Conservation (phyloP, 2,113 vertebrate genomes). For the Pollachius pollachius region DNA sequence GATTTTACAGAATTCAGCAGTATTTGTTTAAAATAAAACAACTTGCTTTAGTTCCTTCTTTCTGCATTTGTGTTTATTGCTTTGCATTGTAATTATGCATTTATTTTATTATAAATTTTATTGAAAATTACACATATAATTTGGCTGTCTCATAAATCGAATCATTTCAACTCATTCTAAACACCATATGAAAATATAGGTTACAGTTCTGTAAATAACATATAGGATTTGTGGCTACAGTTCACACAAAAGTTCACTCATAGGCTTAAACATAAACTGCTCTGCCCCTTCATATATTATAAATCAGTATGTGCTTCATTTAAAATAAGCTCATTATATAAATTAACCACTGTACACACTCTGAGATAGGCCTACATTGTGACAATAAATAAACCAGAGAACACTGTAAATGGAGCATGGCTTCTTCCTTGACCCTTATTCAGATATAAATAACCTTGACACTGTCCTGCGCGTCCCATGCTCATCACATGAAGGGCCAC, state of each 20-base stretch:
- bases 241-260: not conserved
- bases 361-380: slow-evolving; percentile 3
- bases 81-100: slow-evolving; percentile 1
- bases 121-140: not conserved
- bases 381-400: slow-evolving; percentile 34
- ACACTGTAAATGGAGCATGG: slow-evolving; percentile 1
- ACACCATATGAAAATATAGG: slow-evolving; percentile 22
- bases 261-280: not conserved
- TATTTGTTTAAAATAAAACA: slow-evolving; percentile 8
- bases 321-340: slow-evolving; percentile 10
- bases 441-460: not conserved
- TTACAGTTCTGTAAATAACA: slow-evolving; percentile 7
- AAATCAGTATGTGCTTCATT: slow-evolving; percentile 5
- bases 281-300: slow-evolving; percentile 6
- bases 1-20: not conserved
- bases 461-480: no score
- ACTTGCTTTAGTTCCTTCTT: not conserved
- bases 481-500: no score
- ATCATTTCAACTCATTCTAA: not conserved
- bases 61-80: slow-evolving; percentile 5
- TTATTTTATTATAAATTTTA: not conserved
- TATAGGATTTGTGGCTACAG: not conserved
- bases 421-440: not conserved
- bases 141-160: not conserved
- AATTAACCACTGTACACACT: slow-evolving; percentile 18